Conservation (phyloP, 1,140 invertebrate genomes). For the Bombus affinis region DNA sequence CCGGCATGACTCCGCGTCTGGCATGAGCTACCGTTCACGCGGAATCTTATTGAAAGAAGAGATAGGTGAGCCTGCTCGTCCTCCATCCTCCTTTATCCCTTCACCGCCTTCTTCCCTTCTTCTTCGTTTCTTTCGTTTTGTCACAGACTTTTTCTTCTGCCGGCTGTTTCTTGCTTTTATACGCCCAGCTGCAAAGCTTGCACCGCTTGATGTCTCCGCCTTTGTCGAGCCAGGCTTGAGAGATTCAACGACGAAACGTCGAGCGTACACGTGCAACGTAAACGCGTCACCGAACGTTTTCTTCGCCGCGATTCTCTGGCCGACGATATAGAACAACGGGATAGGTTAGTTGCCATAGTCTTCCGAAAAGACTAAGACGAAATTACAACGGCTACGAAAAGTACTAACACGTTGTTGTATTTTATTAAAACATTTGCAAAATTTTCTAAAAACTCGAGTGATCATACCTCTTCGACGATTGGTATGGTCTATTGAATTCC, state of each 20-base stretch:
- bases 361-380: no score
- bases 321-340: no score
- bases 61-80: conserved; percentile 63
- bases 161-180: conserved; percentile 31
- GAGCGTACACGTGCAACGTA: neutral
- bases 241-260: conserved; percentile 34
- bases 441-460: no score
- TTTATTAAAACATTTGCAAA: no score
- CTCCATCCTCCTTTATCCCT: conserved; percentile 22
- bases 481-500: no score
- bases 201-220: neutral
- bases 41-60: conserved; percentile 75
- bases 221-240: conserved; percentile 14
- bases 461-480: no score
- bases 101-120: no score
- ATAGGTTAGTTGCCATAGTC: no score
- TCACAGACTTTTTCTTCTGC: neutral
- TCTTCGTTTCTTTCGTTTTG: neutral
- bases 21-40: conserved; percentile 71
- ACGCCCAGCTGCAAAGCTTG: neutral
- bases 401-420: no score
- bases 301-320: neutral
- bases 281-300: neutral
- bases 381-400: no score
- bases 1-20: conserved; percentile 65